Percentiles rank a stretch among this genome's conserved stretches.
Conservation (phyloP, 2,113 vertebrate species). For the Cebidichthys violaceus region DNA sequence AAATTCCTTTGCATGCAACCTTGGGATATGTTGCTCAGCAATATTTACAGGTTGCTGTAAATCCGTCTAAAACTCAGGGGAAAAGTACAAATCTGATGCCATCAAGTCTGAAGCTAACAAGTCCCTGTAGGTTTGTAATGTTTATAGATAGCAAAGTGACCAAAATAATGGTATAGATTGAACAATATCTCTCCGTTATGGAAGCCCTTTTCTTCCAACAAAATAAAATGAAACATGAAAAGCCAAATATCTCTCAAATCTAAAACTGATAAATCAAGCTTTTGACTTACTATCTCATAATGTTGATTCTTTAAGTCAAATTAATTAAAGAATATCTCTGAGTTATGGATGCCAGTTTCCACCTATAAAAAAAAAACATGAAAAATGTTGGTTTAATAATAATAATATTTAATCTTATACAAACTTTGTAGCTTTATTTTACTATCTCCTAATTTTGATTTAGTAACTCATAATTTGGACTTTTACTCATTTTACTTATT, state of each 20-base stretch:
- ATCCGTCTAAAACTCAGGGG: neutral
- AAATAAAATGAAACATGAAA: neutral
- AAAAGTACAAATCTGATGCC: neutral
- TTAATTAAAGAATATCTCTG: neutral
- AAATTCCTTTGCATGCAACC: slow-evolving; percentile 1
- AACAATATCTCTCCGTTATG: neutral
- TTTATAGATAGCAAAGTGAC: neutral
- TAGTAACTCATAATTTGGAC: no score
- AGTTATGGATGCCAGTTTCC: neutral
- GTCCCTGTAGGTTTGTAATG: neutral
- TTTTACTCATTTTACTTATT: neutral
- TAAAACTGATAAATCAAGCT: neutral
- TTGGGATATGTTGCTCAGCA: neutral
- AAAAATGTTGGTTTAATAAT: neutral
- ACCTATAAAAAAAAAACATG: neutral
- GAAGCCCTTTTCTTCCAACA: neutral
- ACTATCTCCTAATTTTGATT: neutral
- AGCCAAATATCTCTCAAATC: neutral
- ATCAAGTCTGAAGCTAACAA: neutral
- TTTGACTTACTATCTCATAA: neutral
- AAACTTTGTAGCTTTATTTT: neutral
- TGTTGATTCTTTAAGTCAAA: neutral
- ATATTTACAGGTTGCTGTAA: no score
- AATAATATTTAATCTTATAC: neutral
- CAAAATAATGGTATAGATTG: neutral